Evolutionary conservation across 2,888 invertebrate genomes (phyloP).

Genomic region (Schrankia costaestrigalis): DNA sequence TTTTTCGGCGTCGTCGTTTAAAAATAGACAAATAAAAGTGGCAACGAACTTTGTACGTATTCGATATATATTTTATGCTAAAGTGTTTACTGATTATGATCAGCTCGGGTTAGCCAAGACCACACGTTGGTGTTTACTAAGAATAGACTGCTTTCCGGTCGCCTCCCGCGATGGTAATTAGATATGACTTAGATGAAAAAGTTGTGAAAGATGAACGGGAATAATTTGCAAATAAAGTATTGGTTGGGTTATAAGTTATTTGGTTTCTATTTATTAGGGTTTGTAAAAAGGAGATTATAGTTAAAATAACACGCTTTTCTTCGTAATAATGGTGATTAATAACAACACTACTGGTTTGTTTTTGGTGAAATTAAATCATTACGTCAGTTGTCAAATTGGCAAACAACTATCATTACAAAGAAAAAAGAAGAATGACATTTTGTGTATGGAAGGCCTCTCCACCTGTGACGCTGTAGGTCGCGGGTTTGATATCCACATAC

Average conservation of each 20-base stretch:
- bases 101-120: neutral
- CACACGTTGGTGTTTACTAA: slow-evolving; percentile 7
- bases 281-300: neutral
- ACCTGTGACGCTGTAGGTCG: too few species aligned
- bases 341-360: neutral
- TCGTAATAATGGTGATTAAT: too few species aligned
- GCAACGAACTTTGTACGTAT: neutral
- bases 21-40: neutral
- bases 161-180: slow-evolving; percentile 10
- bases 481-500: neutral
- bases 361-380: neutral
- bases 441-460: too few species aligned
- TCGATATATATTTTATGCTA: neutral
- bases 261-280: neutral
- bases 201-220: slow-evolving; percentile 3
- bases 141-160: slow-evolving; percentile 7
- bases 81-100: slow-evolving; percentile 2
- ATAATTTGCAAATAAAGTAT: slow-evolving; percentile 1
- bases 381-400: neutral
- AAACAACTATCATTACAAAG: too few species aligned
- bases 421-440: too few species aligned
- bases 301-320: neutral
- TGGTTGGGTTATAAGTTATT: too few species aligned
- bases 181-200: slow-evolving; percentile 2
- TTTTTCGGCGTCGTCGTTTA: neutral